These are phyloP conservation scores for Sitobion miscanthi DNA, from an alignment of 1,140 invertebrate species.

Conservation along the genomic window DNA sequence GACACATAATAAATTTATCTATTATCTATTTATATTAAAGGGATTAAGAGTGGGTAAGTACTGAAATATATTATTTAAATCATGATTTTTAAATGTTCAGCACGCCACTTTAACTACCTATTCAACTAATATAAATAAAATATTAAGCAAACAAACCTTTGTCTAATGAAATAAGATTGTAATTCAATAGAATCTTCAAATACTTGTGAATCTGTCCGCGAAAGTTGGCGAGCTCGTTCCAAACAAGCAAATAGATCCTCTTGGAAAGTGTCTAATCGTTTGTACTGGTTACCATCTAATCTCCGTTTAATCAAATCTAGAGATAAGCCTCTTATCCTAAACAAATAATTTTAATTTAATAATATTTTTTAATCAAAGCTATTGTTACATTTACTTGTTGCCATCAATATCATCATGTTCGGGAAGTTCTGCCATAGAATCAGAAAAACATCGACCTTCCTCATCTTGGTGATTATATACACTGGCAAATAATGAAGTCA, in stretches of 20 bases:
- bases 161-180: slow-evolving; percentile 88
- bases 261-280: slow-evolving; percentile 92
- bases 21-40: no score
- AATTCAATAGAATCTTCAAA: slow-evolving; percentile 95
- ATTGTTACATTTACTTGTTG: slow-evolving; percentile 66
- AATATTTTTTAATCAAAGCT: neutral
- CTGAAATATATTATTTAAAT: no score
- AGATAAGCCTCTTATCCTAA: slow-evolving; percentile 78
- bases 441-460: slow-evolving; percentile 93
- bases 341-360: slow-evolving; percentile 57
- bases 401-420: slow-evolving; percentile 83
- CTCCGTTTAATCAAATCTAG: slow-evolving; percentile 85
- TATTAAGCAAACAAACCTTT: slow-evolving; percentile 61
- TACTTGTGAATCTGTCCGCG: slow-evolving; percentile 89
- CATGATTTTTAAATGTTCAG: no score
- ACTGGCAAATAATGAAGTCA: slow-evolving; percentile 90
- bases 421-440: slow-evolving; percentile 92
- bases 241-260: slow-evolving; percentile 95
- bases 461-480: slow-evolving; percentile 96
- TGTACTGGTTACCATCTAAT: slow-evolving; percentile 86
- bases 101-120: no score
- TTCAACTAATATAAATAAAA: neutral
- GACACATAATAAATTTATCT: no score
- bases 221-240: slow-evolving; percentile 84
- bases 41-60: no score